phyloP scores from a whole-genome alignment of 2,888 invertebrate species.

The Thalpophila matura region DNA sequence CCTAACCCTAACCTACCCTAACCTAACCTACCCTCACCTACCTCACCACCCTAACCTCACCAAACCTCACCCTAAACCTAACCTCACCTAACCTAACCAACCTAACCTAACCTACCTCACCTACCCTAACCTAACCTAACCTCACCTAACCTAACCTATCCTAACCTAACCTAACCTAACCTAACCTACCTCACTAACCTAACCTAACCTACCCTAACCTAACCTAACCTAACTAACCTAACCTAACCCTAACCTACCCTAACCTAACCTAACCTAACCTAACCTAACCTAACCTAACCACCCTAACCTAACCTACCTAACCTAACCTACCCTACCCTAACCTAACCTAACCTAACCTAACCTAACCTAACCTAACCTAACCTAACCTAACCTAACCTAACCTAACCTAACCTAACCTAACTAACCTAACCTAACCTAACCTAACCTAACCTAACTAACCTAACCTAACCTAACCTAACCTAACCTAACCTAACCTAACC shows the following conservation, averaged over 20 bases:
- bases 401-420: constrained; percentile 31
- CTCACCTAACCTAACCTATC: constrained; percentile 29
- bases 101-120: constrained; percentile 26
- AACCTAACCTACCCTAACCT: constrained; percentile 10
- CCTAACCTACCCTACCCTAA: constrained; percentile 39
- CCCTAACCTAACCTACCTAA: constrained; percentile 40
- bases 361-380: constrained; percentile 38
- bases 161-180: constrained; percentile 30
- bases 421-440: constrained; percentile 29
- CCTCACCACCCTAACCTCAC: constrained; percentile 38
- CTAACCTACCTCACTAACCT: constrained; percentile 20
- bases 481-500: constrained; percentile 36
- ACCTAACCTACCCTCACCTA: constrained; percentile 29
- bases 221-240: constrained; percentile 12
- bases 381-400: constrained; percentile 36
- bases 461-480: constrained; percentile 33
- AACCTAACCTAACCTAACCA: constrained; percentile 36
- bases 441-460: constrained; percentile 36
- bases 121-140: constrained; percentile 27
- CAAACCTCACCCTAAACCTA: constrained; percentile 30
- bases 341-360: constrained; percentile 40
- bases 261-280: constrained; percentile 30
- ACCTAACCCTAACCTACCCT: constrained; percentile 11
- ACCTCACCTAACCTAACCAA: constrained; percentile 29
- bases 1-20: constrained; percentile 12